Base-by-base conservation (phyloP, 2,888 invertebrate species). In the Aphelenchoides bicaudatus region DNA sequence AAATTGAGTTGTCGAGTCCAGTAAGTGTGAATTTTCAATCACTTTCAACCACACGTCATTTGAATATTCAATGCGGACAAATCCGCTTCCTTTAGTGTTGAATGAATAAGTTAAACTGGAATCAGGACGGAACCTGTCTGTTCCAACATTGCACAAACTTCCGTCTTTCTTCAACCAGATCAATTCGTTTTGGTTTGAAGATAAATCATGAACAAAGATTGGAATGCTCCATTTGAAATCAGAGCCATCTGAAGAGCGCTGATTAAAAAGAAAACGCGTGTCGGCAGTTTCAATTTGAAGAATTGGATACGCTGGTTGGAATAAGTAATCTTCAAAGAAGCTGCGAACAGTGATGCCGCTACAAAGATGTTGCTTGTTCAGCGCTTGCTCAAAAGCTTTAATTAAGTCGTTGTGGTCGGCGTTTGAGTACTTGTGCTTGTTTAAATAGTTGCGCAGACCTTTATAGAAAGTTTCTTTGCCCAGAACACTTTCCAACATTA, bases 161-260 rank as follows among this genome's bases (percentile, higher is more conserved):
- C 43, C 43, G 25, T 43, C 43, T 43, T 43, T 43, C 8, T 43
- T 43, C 43, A 43, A n/a, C 43, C 43, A 43, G 10, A 43, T 25
- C 10, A 43, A 25, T n/a, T n/a, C 6, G 8, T 43, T n/a, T 6
- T 21, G 21, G 6, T 6, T 43, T 34, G 34, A 10, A n/a, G 10
- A 10, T 25, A 21, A 6, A 10, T 43, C 23, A 8, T 21, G 43
- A n/a, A 43, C 25, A 8, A 43, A 21, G 10, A 43, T 10, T 25
- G 43, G 43, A 19, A 43, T 25, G 23, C 25, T 43, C 43, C 43
- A 43, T 8, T 21, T 10, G 6, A 10, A 6, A 6, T 43, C 23
- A 19, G 43, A 43, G 8, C 43, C 43, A n/a, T 43, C 43, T 10
- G 43, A 43, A 10, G 43, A 19, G 6, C 8, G 8, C 23, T 43